These are phyloP conservation scores for Exocentrus adspersus DNA, from an alignment of 2,888 invertebrate genomes.

Conservation along the genomic window DNA sequence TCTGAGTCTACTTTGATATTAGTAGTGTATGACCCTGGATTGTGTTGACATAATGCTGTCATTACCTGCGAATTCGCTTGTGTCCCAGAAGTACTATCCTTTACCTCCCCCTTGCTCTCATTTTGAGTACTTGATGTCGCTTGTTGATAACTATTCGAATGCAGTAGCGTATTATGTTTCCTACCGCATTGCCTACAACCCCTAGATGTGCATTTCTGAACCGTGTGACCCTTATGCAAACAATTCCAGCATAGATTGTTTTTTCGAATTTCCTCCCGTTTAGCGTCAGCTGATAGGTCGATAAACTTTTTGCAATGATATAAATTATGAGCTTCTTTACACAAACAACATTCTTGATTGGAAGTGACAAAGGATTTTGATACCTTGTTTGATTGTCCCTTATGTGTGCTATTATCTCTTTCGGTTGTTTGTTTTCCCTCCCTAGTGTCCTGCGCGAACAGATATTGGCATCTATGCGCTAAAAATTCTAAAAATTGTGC, in stretches of 20 bases:
- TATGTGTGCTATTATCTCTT: not conserved
- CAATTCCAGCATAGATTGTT: conserved; percentile 14
- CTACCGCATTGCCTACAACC: conserved; percentile 20
- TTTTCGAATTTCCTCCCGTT: conserved; percentile 6
- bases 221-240: not conserved
- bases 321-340: not conserved
- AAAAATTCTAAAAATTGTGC: conserved; percentile 6
- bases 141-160: not conserved
- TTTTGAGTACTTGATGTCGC: not conserved
- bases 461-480: conserved; percentile 4
- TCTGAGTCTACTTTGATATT: not conserved
- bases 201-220: not conserved
- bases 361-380: not conserved
- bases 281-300: not conserved
- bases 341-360: conserved; percentile 3
- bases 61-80: not conserved
- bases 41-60: not conserved
- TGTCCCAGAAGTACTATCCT: not conserved
- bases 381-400: not conserved
- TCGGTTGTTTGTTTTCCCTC: not conserved
- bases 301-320: conserved; percentile 7
- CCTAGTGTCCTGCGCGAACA: not conserved
- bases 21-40: not conserved
- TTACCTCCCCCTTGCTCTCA: not conserved
- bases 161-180: conserved; percentile 13